These are phyloP conservation scores for Poecilobothrus nobilitatus DNA, from an alignment of 2,888 invertebrate genomes.

Conservation along the genomic window DNA sequence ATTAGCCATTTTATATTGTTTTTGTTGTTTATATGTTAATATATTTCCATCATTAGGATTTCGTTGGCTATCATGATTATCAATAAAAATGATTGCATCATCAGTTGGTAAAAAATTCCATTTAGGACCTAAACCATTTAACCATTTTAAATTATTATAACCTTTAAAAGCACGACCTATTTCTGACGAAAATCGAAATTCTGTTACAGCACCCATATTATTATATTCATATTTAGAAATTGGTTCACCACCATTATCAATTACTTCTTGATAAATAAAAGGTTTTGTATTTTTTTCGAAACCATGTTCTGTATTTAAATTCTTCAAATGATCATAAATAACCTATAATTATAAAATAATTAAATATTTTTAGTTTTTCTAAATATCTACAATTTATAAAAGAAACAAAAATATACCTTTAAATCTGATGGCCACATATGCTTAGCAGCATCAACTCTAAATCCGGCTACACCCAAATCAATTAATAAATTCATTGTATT, in stretches of 20 bases:
- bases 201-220: constrained; percentile 61
- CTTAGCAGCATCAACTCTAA: constrained; percentile 72
- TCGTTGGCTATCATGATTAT: constrained; percentile 88
- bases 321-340: constrained; percentile 50
- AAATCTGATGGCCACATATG: constrained; percentile 77
- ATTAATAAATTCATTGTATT: constrained; percentile 35
- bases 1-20: constrained; percentile 67
- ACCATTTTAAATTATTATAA: constrained; percentile 54
- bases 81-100: constrained; percentile 70
- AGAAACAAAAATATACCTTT: constrained; percentile 23
- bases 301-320: constrained; percentile 56
- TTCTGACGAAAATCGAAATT: constrained; percentile 50
- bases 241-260: constrained; percentile 53
- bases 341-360: constrained; percentile 16
- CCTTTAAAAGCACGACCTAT: constrained; percentile 51
- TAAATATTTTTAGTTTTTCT: too few relatives aligned
- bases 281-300: constrained; percentile 57
- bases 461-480: constrained; percentile 72
- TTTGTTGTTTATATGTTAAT: constrained; percentile 61
- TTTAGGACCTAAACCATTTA: constrained; percentile 55
- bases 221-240: constrained; percentile 48
- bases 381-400: background rate
- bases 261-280: constrained; percentile 70
- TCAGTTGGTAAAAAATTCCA: constrained; percentile 58
- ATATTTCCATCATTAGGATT: constrained; percentile 56